Conservation (phyloP, 2,113 vertebrate genomes). For the Deroptyus accipitrinus region DNA sequence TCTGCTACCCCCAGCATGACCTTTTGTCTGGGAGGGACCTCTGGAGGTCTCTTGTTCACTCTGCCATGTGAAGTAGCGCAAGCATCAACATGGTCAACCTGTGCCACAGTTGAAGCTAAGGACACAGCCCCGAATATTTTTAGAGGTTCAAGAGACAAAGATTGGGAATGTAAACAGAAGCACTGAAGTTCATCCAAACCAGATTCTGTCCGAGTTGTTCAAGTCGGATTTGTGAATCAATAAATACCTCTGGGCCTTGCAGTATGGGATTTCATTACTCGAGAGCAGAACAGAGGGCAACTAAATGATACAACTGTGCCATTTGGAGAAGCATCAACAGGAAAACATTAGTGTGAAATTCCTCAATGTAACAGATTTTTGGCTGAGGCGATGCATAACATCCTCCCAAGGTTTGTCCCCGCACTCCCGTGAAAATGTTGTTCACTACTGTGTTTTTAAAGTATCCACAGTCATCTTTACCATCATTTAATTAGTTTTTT, state of each 20-base stretch:
- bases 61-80: background rate
- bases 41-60: background rate
- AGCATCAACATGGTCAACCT: background rate
- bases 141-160: background rate
- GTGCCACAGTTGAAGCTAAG: background rate
- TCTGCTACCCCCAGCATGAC: background rate
- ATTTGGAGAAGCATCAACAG: conserved; percentile 70
- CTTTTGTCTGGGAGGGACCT: background rate
- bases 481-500: conserved; percentile 72
- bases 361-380: conserved; percentile 69
- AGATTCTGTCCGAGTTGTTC: conserved; percentile 3
- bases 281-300: conserved; percentile 67
- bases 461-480: conserved; percentile 38
- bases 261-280: conserved; percentile 50
- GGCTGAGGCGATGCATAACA: conserved; percentile 58
- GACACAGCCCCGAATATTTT: background rate
- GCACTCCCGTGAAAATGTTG: conserved; percentile 33
- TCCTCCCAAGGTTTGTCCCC: conserved; percentile 48
- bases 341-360: conserved; percentile 73
- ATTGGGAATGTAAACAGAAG: conserved; percentile 22
- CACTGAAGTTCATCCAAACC: conserved; percentile 11
- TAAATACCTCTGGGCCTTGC: conserved; percentile 40
- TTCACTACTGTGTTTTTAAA: conserved; percentile 61
- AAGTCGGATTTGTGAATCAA: conserved; percentile 39
- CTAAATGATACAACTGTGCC: conserved; percentile 67